Evolutionary conservation across 2,888 invertebrate species (phyloP).

Genomic region (Agrotis clavis): DNA sequence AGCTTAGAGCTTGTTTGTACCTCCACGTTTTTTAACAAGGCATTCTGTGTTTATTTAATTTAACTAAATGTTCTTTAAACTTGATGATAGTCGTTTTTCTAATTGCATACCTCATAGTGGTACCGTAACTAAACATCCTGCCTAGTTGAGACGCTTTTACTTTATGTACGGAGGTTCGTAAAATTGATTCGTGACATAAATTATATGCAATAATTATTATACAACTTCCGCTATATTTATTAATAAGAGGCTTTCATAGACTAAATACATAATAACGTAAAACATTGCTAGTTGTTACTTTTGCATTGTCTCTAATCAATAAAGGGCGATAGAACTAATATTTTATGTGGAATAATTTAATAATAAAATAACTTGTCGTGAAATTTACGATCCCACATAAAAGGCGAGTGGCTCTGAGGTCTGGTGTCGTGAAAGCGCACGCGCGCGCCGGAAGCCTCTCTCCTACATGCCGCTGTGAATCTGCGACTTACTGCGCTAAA

Average conservation of each 20-base stretch:
- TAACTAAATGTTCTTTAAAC: constrained; percentile 52
- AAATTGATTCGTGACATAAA: constrained; percentile 24
- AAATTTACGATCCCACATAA: constrained; percentile 71
- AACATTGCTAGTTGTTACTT: constrained; percentile 16
- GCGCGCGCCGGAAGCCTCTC: constrained; percentile 74
- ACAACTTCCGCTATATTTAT: constrained; percentile 30
- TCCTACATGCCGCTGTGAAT: constrained; percentile 71
- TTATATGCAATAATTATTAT: constrained; percentile 12
- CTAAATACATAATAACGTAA: constrained; percentile 32
- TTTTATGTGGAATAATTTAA: constrained; percentile 56
- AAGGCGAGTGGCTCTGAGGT: constrained; percentile 73
- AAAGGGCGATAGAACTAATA: constrained; percentile 30
- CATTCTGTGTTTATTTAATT: constrained; percentile 65
- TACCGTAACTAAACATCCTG: constrained; percentile 34
- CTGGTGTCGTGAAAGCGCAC: constrained; percentile 73
- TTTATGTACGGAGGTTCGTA: constrained; percentile 28
- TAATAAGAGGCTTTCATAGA: constrained; percentile 13
- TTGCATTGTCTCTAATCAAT: constrained; percentile 39
- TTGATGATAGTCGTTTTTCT: constrained; percentile 43
- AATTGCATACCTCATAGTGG: constrained; percentile 20
- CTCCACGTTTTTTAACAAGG: constrained; percentile 69
- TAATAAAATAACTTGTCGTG: constrained; percentile 67
- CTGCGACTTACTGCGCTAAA: constrained; percentile 72
- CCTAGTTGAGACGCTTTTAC: constrained; percentile 34
- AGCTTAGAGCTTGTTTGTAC: constrained; percentile 71